Base-by-base conservation (phyloP, 2,113 vertebrate species). In the Megaleporinus macrocephalus region DNA sequence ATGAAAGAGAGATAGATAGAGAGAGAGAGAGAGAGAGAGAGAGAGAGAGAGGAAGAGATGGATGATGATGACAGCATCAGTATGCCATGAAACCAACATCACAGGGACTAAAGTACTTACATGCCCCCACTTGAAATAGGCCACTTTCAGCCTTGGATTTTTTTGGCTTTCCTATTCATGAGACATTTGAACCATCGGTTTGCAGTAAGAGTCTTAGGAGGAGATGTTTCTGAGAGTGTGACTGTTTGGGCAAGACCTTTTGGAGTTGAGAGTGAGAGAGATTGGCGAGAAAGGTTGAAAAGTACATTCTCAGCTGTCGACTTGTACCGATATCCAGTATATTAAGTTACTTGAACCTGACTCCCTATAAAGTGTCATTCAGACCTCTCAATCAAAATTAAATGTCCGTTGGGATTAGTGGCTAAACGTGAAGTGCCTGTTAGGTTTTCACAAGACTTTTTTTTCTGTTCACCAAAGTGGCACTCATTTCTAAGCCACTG, bases 111-210 rank as follows among this genome's bases (percentile, higher is more conserved):
- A 15, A 88, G 84, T 87, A 87, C 89, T 84, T 89, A 86, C 91
- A 85, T 90, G 90, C 74, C 89, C 86, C 86, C 87, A 90, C 89
- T 90, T 90, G 87, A 90, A 90, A 86, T 47, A 69, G 70, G 72
- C 75, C 68, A 55, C n/a, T 87, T 85, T 91, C 89, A 89, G 88
- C 87, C 79, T 78, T 51, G 24, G 62, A 76, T 72, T 51, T 86
- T 87, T 87, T 87, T 83, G 89, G 84, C 88, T 85, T 55, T 66
- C 62, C 81, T 65, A 47, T 69, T 47, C 84, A 90, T 82, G 82
- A 82, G 84, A 24, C 79, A 83, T 90, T 89, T 86, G 83, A 82
- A 86, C 86, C 80, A 62, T 47, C 36, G 59, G 62, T 51, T 81
- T 78, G 59, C 26, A 78, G 51, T 33, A 29, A 81, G 75, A 76